Evolutionary conservation across 2,888 invertebrate species (phyloP).

Genomic region (Heliothis peltigera): DNA sequence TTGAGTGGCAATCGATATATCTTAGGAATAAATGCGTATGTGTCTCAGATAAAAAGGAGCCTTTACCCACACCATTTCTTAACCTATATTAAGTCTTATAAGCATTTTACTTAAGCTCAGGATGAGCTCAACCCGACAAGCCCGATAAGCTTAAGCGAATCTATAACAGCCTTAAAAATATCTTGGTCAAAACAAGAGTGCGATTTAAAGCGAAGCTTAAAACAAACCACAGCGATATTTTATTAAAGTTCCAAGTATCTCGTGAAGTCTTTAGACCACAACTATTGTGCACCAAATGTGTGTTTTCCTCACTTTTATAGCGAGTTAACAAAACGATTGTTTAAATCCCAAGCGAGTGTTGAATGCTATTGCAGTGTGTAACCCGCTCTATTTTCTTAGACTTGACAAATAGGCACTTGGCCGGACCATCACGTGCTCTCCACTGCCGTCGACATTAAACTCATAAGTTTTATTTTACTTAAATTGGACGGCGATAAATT

Average conservation of each 20-base stretch:
- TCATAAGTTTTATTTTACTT: conserved; percentile 53
- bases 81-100: no score
- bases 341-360: conserved; percentile 48
- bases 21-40: no score
- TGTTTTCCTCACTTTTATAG: conserved; percentile 49
- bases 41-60: no score
- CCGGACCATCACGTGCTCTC: conserved; percentile 52
- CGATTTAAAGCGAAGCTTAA: conserved; percentile 1
- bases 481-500: conserved; percentile 57
- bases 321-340: conserved; percentile 45
- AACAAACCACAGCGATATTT: conserved; percentile 13
- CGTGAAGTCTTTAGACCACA: conserved; percentile 25
- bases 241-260: conserved; percentile 30
- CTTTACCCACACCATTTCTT: no score
- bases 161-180: not conserved
- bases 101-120: not conserved
- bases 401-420: conserved; percentile 62
- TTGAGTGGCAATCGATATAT: no score
- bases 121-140: not conserved
- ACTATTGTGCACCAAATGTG: conserved; percentile 31
- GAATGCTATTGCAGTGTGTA: conserved; percentile 46
- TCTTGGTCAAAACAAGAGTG: not conserved
- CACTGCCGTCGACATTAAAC: conserved; percentile 48
- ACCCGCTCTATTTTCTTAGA: conserved; percentile 48
- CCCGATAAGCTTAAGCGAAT: not conserved